Conservation (phyloP, 2,113 vertebrate species). For the Sebastes fasciatus region DNA sequence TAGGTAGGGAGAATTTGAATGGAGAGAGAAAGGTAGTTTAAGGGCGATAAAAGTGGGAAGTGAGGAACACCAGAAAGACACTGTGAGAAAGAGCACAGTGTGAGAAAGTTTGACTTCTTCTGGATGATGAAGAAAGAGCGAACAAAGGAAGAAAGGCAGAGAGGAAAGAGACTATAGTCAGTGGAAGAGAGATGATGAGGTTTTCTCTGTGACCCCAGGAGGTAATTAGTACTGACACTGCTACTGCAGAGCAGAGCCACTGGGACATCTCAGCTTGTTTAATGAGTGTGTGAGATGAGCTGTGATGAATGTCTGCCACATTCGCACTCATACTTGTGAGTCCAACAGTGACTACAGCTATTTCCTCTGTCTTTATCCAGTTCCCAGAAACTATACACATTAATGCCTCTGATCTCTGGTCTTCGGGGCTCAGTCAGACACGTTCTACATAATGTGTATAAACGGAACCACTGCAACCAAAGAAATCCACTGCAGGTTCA, state of each 20-base stretch:
- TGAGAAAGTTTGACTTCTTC: not conserved
- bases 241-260: not conserved
- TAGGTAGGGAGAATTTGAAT: not conserved
- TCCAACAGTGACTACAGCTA: not conserved
- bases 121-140: not conserved
- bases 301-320: conserved; percentile 18
- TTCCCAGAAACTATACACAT: not conserved
- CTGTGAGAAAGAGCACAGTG: not conserved
- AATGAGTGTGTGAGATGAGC: conserved; percentile 17
- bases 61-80: not conserved
- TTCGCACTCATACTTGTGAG: not conserved
- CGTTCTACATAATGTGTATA: not conserved
- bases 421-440: not conserved
- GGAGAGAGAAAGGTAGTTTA: not conserved
- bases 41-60: not conserved
- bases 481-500: not conserved
- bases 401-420: not conserved
- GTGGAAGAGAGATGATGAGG: conserved; percentile 18
- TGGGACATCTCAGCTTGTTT: conserved; percentile 11
- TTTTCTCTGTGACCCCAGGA: conserved; percentile 3
- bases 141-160: not conserved
- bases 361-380: not conserved
- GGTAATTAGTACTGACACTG: conserved; percentile 19
- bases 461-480: not conserved
- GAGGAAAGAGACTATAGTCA: not conserved